Evolutionary conservation across 2,113 vertebrate species (phyloP).

Genomic region (Speoplatyrhinus poulsoni): DNA sequence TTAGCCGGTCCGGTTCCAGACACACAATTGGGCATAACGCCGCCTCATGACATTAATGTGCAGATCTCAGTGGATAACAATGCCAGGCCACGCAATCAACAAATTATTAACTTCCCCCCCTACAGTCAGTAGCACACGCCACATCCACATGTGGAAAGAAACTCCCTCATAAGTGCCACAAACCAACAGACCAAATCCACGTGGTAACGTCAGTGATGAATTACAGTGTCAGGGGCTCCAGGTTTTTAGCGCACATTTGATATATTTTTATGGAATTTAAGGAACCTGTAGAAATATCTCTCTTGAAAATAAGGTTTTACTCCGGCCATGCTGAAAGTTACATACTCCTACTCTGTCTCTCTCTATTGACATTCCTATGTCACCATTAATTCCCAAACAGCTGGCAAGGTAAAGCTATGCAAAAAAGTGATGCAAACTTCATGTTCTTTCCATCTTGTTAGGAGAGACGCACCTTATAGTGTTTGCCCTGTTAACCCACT

Average conservation of each 20-base stretch:
- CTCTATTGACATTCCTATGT: no score
- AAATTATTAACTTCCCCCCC: conserved; percentile 61
- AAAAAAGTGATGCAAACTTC: no score
- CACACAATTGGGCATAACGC: conserved; percentile 46
- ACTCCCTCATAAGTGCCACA: conserved; percentile 43
- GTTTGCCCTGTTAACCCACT: no score
- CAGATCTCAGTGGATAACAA: conserved; percentile 71
- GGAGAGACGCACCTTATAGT: no score
- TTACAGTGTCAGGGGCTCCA: conserved; percentile 46
- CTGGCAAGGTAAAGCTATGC: no score
- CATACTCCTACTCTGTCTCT: no score
- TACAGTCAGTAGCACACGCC: conserved; percentile 44
- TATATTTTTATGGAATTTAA: neutral
- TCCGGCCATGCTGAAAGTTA: no score
- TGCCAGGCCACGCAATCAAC: conserved; percentile 66
- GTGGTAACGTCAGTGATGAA: conserved; percentile 55
- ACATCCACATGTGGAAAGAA: conserved; percentile 67
- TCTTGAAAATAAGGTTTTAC: neutral
- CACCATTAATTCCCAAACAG: no score
- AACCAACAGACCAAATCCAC: conserved; percentile 52
- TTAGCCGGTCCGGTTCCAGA: conserved; percentile 61
- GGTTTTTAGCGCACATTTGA: conserved; percentile 36
- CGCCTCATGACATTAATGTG: conserved; percentile 66
- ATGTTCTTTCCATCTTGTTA: no score
- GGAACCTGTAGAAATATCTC: conserved; percentile 10